Base-by-base conservation (phyloP, 2,797 vertebrate species). In the Pachyuromys duprasi region DNA sequence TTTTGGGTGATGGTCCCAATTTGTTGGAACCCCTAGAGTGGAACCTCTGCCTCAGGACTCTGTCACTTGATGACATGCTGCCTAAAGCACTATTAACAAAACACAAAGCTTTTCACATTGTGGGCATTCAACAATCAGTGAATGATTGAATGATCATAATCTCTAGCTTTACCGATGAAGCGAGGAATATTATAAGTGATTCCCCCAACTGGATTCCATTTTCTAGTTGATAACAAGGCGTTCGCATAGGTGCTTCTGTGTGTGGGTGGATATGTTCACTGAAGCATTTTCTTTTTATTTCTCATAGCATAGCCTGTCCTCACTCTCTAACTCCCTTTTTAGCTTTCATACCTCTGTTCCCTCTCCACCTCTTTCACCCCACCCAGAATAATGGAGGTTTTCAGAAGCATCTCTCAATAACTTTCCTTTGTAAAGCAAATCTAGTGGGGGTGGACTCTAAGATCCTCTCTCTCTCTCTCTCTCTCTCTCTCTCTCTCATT, bases 351-450 rank as follows among this genome's bases (percentile, higher is more conserved):
- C 17, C 82, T 69, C 33, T 45, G 74, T 57, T 31, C 36, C n/a
- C 5, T 14, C 24, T 20, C 17, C 2, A 12, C 22, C 63, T 8
- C 8, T 65, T 36, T 36, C 18, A 33, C n/a, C 45, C 15, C 8
- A 45, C 53, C 14, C 36, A 45, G 15, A 70, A 57, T 42, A 95
- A 86, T 76, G 72, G n/a, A 60, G 53, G 13, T 84, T 97, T 87
- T 60, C 79, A 80, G 78, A 55, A 88, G 84, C 90, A 80, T 24
- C 60, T 39, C 55, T 60, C 65, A 89, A 69, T 90, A 20, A 39
- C 74, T 95, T 96, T 74, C 18, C 39, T 91, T 91, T 84, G 86
- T 89, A 72, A 94, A 95, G 92, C 86, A 92, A 95, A 95, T 63
- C 13, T 60, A 92, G 67, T 65, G 45, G 67, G 80, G 83, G 69